These are phyloP conservation scores for Drosophila melanosoma DNA, from an alignment of 2,888 invertebrate species.

Conservation along the genomic window DNA sequence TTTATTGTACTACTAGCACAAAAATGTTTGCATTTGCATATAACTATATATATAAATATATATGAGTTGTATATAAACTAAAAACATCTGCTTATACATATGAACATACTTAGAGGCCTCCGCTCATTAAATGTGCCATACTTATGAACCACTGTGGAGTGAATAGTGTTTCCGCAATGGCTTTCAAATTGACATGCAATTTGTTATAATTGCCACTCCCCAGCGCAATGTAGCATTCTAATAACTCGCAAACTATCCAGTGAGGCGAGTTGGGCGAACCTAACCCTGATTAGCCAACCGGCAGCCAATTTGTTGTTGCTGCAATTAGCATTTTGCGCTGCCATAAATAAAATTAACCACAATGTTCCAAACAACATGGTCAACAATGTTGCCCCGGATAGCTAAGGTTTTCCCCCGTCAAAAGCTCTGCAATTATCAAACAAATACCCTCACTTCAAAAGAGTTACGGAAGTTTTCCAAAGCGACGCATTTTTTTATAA, in stretches of 20 bases:
- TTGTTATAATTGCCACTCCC: constrained; percentile 58
- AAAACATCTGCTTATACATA: constrained; percentile 1
- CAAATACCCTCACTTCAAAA: constrained; percentile 28
- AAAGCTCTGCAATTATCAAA: constrained; percentile 16
- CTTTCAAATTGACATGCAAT: constrained; percentile 70
- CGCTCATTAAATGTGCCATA: constrained; percentile 61
- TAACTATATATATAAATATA: constrained; percentile 5
- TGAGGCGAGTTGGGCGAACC: constrained; percentile 19
- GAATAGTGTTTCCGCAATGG: constrained; percentile 4
- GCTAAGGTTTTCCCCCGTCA: constrained; percentile 18
- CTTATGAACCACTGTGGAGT: constrained; percentile 26
- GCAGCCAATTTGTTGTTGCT: constrained; percentile 49
- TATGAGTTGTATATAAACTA: not conserved
- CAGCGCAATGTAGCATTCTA: constrained; percentile 6
- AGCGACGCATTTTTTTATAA: not conserved
- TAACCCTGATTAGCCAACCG: constrained; percentile 67
- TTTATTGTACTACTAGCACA: constrained; percentile 64
- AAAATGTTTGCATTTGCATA: constrained; percentile 57
- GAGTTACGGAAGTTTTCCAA: not conserved
- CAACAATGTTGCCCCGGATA: constrained; percentile 42
- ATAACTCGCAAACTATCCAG: constrained; percentile 1
- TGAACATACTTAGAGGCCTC: constrained; percentile 25
- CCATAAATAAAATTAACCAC: constrained; percentile 75
- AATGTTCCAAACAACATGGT: constrained; percentile 64
- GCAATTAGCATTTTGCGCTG: constrained; percentile 73